Evolutionary conservation across 1,140 invertebrate species (phyloP), one percentile per base, ranked within the genome.

Genomic region (Theocolax elegans): DNA sequence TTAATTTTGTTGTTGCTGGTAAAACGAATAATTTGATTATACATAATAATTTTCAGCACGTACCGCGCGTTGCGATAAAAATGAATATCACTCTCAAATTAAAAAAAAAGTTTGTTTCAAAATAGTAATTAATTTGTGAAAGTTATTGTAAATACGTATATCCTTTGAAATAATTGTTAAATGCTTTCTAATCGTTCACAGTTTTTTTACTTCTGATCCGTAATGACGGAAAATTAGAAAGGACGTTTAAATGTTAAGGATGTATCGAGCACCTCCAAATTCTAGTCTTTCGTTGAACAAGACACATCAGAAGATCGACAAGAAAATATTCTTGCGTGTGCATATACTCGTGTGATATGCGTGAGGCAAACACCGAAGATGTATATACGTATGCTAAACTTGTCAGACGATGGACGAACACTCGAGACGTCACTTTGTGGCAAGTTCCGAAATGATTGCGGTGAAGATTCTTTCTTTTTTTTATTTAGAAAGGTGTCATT

Each of bases 171-270:
- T n/a, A n/a, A n/a, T n/a, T n/a, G n/a, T n/a, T n/a, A 53, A 53
- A 35, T 19, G 31, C 3, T 1, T 10, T 12, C 31, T 8, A 15
- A n/a, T 27, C 3, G 27, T 19, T 10, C 12, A 19, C 12, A 12
- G 23, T n/a, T 17, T 7, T 21, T 29, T 56, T 19, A 21, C 31
- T 4, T 38, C 35, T 35, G 17, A 35, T 56, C 9, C 1, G 9
- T 17, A 12, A 10, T 35, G 35, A 29, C 29, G 17, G 27, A 38
- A 35, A 31, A 56, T 56, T 17, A 56, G 21, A 56, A 23, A 53
- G 49, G 49, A 23, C 48, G 27, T 53, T 53, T 27, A 15, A 29
- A 53, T 53, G 27, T 53, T 27, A 53, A 25, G 27, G 25, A 53
- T 27, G 25, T 53, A 3, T 44, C 49, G 25, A 29, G 27, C 48